Base-by-base conservation (phyloP, 2,797 vertebrate genomes). In the Tapera naevia region DNA sequence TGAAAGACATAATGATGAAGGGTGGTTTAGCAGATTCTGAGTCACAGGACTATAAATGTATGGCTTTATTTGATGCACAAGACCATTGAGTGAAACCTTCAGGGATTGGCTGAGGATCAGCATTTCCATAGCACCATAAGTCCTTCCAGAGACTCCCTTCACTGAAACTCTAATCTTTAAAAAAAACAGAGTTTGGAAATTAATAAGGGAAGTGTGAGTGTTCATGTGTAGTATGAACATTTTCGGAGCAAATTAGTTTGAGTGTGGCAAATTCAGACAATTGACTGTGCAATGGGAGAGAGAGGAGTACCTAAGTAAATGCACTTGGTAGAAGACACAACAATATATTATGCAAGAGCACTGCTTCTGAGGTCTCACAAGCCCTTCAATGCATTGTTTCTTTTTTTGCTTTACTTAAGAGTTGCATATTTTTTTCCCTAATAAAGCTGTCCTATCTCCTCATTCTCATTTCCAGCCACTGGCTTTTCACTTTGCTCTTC, bases 151-250 rank as follows among this genome's bases (percentile, higher is more conserved):
- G 24, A 28, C 15, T 43, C 17, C 23, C 9, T 74, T 5, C 41
- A 22, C 3, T 67, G 58, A 66, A 85, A 74, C 10, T 48, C 30
- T 46, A 15, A 51, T 22, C 15, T 46, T 78, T 61, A 4, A 56
- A 62, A 84, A 91, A 45, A 8, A 33, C 14, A 64, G 28, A 9
- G 1, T 3, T 84, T 24, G 15, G 19, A 70, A 89, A 51, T 4
- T 5, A 6, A 2, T 45, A 56, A 18, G 21, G 12, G 1, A 0
- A 61, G 4, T 53, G 5, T 73, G 27, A 57, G 3, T 28, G 17
- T 48, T 13, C 37, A 41, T 24, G 24, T 82, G 35, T 70, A 58
- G 45, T 43, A 57, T 4, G 19, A 50, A 57, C 1, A 2, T 64
- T 79, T 94, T 53, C 82, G 0, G 0, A 64, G 30, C 7, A 74